Evolutionary conservation across 1,140 invertebrate genomes (phyloP).

Genomic region (Dinoponera quadriceps): DNA sequence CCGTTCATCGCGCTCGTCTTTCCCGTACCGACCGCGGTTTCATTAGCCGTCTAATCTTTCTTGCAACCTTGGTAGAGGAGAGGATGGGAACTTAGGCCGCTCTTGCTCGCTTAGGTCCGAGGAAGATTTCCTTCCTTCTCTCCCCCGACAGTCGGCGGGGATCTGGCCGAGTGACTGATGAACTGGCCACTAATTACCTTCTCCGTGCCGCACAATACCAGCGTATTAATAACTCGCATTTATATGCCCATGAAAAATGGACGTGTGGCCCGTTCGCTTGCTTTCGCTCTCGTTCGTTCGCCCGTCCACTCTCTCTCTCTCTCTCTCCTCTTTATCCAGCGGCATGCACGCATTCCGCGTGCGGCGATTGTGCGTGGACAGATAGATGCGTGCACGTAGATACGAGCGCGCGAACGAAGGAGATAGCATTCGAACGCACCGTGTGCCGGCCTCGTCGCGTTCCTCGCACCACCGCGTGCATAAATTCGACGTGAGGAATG

Average conservation of each 20-base stretch:
- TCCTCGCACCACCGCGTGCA: constrained; percentile 6
- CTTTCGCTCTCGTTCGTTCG: constrained; percentile 31
- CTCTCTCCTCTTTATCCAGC: constrained; percentile 30
- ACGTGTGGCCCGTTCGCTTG: constrained; percentile 68
- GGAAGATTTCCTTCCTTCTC: constrained; percentile 58
- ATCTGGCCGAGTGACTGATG: constrained; percentile 81
- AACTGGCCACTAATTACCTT: constrained; percentile 83
- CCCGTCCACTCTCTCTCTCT: not conserved
- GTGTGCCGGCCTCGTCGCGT: not conserved
- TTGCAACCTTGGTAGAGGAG: constrained; percentile 69
- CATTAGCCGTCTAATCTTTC: constrained; percentile 82
- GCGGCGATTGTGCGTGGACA: constrained; percentile 41
- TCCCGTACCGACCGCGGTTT: constrained; percentile 70
- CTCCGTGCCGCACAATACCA: constrained; percentile 80
- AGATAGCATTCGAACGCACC: constrained; percentile 30
- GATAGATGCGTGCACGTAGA: constrained; percentile 40
- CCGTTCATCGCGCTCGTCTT: constrained; percentile 12
- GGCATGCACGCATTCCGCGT: constrained; percentile 23
- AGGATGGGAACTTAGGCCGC: constrained; percentile 68
- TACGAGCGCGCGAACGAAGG: constrained; percentile 47
- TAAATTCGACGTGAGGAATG: constrained; percentile 39
- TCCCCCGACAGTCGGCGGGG: constrained; percentile 68
- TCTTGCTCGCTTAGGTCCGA: constrained; percentile 61
- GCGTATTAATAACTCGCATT: constrained; percentile 83
- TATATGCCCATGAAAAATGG: constrained; percentile 82